Conservation (phyloP, 2,888 invertebrate species). For the Parthenolecanium corni region DNA sequence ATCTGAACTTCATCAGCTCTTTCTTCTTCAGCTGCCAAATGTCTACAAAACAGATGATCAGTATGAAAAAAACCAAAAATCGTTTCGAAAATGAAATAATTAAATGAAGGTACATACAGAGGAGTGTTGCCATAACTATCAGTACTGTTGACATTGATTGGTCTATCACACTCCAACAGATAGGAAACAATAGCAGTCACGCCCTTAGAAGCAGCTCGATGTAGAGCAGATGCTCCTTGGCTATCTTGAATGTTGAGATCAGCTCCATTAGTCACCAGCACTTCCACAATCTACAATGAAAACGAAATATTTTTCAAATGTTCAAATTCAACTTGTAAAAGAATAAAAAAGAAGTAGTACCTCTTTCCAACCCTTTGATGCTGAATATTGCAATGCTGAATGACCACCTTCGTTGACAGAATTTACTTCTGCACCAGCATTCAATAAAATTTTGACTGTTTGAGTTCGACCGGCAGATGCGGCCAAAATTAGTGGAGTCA, state of each 20-base stretch:
- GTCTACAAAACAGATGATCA: slow-evolving; percentile 43
- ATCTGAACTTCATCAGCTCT: slow-evolving; percentile 53
- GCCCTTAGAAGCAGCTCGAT: slow-evolving; percentile 68
- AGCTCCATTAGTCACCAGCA: slow-evolving; percentile 54
- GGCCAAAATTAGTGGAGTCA: slow-evolving; percentile 68
- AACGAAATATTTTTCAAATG: slow-evolving; percentile 1
- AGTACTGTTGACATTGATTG: slow-evolving; percentile 44
- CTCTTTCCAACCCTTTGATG: slow-evolving; percentile 67
- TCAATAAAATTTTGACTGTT: slow-evolving; percentile 53
- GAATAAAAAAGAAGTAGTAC: slow-evolving; percentile 39
- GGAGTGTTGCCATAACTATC: slow-evolving; percentile 67
- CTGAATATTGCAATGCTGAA: slow-evolving; percentile 71
- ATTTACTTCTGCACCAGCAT: slow-evolving; percentile 60
- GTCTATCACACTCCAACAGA: slow-evolving; percentile 47
- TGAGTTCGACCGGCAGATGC: slow-evolving; percentile 62
- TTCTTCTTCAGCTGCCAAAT: slow-evolving; percentile 72
- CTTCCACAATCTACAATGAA: slow-evolving; percentile 49
- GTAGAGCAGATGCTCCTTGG: slow-evolving; percentile 60
- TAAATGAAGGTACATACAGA: slow-evolving; percentile 47
- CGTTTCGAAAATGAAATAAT: background rate
- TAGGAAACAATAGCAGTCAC: slow-evolving; percentile 54
- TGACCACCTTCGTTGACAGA: slow-evolving; percentile 61
- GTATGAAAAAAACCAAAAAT: no score
- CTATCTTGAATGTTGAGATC: slow-evolving; percentile 57
- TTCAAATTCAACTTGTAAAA: background rate